Percentiles rank a stretch among this genome's conserved stretches.
phyloP scores from a whole-genome alignment of 2,888 invertebrate genomes.

The Crocallis elinguaria region DNA sequence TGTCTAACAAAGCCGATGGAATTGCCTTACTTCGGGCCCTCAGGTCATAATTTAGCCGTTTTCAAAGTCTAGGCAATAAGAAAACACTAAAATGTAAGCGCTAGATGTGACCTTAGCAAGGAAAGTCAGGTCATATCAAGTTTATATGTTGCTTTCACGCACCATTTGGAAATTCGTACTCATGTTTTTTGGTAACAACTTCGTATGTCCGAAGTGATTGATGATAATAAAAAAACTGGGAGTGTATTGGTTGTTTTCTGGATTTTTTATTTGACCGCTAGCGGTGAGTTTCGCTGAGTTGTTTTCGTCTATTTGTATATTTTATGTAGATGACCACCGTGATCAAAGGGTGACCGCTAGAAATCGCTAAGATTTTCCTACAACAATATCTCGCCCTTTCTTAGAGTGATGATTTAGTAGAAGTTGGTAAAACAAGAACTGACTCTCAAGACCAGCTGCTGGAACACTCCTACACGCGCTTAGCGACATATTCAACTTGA shows the following conservation, averaged over 20 bases:
- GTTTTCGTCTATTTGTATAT: no score
- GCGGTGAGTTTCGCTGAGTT: no score
- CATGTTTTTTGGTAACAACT: constrained; percentile 3
- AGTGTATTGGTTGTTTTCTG: background rate
- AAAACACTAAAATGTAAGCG: constrained; percentile 10
- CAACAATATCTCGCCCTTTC: no score
- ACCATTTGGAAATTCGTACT: constrained; percentile 15
- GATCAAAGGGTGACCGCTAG: no score
- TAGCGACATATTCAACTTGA: no score
- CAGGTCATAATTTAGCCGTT: constrained; percentile 12
- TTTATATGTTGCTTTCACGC: constrained; percentile 18
- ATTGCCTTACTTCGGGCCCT: constrained; percentile 3
- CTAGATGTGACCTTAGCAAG: background rate
- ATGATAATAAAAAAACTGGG: background rate
- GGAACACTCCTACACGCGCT: no score
- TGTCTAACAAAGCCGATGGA: constrained; percentile 5
- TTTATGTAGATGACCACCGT: no score
- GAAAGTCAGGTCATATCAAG: constrained; percentile 18
- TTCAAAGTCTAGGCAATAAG: constrained; percentile 15
- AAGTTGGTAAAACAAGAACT: no score
- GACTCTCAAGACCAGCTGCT: no score
- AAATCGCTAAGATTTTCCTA: no score
- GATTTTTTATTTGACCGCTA: background rate
- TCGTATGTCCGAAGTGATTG: constrained; percentile 1
- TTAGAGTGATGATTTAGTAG: no score